Evolutionary conservation across 2,113 vertebrate genomes (phyloP), one percentile per base, ranked within the genome.

Genomic region (Hyaena hyaena): DNA sequence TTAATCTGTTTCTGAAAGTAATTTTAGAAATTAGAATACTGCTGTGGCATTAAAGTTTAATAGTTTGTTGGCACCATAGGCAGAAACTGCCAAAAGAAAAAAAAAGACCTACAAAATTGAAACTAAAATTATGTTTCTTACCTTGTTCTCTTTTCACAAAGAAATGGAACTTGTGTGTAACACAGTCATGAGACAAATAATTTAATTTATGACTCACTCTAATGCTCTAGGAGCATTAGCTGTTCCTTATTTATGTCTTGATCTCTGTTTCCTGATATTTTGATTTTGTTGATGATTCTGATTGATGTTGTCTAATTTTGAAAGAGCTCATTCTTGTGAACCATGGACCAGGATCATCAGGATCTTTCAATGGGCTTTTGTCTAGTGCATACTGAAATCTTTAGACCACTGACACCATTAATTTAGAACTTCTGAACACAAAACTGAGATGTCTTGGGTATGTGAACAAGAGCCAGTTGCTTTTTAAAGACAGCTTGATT

Each of bases 1-100:
- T 97, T 82, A 45, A 53, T 95, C 35, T 95, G 28, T 92, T 98
- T 97, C 90, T 97, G 86, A 96, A 98, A 98, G 68, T 93, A n/a
- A 91, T 94, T 95, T 98, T 79, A 58, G 82, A 97, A 95, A 65
- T 97, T 83, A 91, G 96, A 61, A 31, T 92, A 90, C 71, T 95
- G 77, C 85, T 77, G 95, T 28, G 95, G 84, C 85, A 69, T 97
- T 95, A 92, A 95, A 93, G n/a, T 97, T 96, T 68, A 97, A 73
- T 95, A 96, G 63, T 81, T 93, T 80, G 16, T 90, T 97, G 95
- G 96, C 96, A 97, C 66, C 89, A 39, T 24, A 21, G 80, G 0
- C 88, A 92, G 93, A 96, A 84, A 83, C 76, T 79, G 48, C 58
- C 79, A 82, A 88, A 88, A 73, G 50, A 74, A 96, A 88, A 84